Evolutionary conservation across 2,888 invertebrate species (phyloP), one percentile per base, ranked within the genome.

Genomic region (Dendrolimus houi): DNA sequence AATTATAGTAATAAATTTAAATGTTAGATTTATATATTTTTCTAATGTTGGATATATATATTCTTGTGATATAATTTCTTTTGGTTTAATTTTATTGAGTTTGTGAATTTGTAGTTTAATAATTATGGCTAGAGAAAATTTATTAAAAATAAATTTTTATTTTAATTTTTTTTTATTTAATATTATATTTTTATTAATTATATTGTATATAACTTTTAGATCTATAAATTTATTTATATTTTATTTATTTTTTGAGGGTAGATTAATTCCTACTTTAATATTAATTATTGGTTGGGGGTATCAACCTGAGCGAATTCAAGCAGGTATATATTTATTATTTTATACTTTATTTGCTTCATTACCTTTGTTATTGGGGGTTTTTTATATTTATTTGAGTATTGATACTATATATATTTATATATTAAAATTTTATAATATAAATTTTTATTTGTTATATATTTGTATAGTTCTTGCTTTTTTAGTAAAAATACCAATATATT

Each of bases 231-330:
- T 94, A 75, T 87, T 94, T 85, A 68, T 91, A 71, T 94, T 94
- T 92, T 94, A 94, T 92, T 85, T 94, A 79, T 93, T 92, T 92
- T 95, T 94, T 93, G 94, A 94, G 60, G 79, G 88, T 2, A 93
- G 93, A 3, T 87, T 94, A 81, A 92, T 95, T 85, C 94, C 94
- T 13, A 93, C 92, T 14, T 91, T 94, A 79, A 74, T 94, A 70
- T 90, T 94, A 81, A 93, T 95, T 92, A 77, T 94, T 69, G 93
- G 93, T 0, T 94, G 94, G 56, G 94, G 94, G 0, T 92, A 92
- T 85, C 94, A 94, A 67, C 94, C 29, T 29, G 29, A 29, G 2
- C 29, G 29, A 29, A 29, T 29, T 29, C 29, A 29, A 29, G 29
- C 29, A 0, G 29, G 29, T 29, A 29, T 29, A 3, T 29, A 29